A percentile compares a stretch with the other conserved stretches of the same genome.
These are phyloP conservation scores for Paraplagusia blochii DNA, from an alignment of 2,113 vertebrate species.

Conservation along the genomic window DNA sequence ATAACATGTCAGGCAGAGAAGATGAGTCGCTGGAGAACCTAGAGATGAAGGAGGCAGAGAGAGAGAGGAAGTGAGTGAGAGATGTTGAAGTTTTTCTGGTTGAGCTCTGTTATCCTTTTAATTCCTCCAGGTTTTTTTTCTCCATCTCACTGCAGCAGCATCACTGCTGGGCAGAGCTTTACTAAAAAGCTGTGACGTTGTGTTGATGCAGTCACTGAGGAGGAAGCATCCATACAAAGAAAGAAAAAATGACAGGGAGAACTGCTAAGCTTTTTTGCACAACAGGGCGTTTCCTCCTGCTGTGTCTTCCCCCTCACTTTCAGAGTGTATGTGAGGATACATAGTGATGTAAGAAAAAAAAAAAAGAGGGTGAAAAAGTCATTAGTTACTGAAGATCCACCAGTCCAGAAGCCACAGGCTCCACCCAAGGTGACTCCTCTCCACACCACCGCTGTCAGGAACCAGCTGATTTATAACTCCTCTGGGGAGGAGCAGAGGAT, in stretches of 20 bases:
- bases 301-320: neutral
- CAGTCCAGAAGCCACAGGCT: neutral
- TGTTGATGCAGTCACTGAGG: slow-evolving; percentile 21
- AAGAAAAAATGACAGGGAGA: no score
- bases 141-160: slow-evolving; percentile 17
- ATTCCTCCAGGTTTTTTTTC: no score
- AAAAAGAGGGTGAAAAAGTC: slow-evolving; percentile 4
- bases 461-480: slow-evolving; percentile 55
- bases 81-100: neutral
- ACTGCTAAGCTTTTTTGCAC: no score
- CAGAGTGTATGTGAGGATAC: slow-evolving; percentile 17
- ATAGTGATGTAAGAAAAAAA: slow-evolving; percentile 17
- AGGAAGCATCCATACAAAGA: slow-evolving; percentile 4
- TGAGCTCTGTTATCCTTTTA: slow-evolving; percentile 20
- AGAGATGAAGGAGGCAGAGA: neutral
- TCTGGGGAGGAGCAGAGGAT: slow-evolving; percentile 13
- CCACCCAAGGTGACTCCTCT: slow-evolving; percentile 44
- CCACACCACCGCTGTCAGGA: slow-evolving; percentile 44
- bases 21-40: slow-evolving; percentile 6
- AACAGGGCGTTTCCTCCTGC: neutral
- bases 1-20: slow-evolving; percentile 40
- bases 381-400: slow-evolving; percentile 36
- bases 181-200: slow-evolving; percentile 16
- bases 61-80: no score
- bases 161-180: slow-evolving; percentile 7